These are phyloP conservation scores for Rotaria magnacalcarata DNA, from an alignment of 2,888 invertebrate genomes.

Conservation along the genomic window DNA sequence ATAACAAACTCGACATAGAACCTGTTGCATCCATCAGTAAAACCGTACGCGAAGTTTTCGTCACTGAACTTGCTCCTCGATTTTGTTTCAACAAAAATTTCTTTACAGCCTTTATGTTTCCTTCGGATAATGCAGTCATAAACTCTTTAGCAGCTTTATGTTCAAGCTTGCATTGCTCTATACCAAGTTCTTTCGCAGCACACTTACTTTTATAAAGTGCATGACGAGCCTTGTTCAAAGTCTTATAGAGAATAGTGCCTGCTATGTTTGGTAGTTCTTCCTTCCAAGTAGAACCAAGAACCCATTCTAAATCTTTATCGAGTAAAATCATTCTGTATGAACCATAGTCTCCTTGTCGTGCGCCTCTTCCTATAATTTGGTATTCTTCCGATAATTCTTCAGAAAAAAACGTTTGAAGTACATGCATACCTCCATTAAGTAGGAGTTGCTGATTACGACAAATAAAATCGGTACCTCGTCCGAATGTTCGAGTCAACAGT, in stretches of 20 bases:
- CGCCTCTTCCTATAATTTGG: slow-evolving; percentile 21
- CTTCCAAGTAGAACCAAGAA: neutral
- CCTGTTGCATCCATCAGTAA: slow-evolving; percentile 16
- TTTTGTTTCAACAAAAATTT: neutral
- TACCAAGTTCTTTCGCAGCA: neutral
- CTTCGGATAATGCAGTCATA: neutral
- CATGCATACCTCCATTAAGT: neutral
- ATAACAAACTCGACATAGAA: slow-evolving; percentile 7
- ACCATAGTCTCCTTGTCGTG: slow-evolving; percentile 25
- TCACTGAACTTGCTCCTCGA: neutral
- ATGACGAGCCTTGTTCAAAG: neutral
- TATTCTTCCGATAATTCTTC: slow-evolving; percentile 34
- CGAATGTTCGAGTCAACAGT: neutral
- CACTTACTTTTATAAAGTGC: neutral
- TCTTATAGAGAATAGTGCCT: neutral
- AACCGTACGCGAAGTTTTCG: neutral
- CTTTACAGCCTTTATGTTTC: neutral
- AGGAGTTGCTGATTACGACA: neutral
- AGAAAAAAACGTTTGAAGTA: slow-evolving; percentile 33
- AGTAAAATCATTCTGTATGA: slow-evolving; percentile 27
- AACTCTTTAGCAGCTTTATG: neutral
- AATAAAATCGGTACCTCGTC: slow-evolving; percentile 36
- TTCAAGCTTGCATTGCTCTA: neutral
- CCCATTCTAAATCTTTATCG: slow-evolving; percentile 18
- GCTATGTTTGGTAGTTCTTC: neutral